Evolutionary conservation across 2,888 invertebrate species (phyloP).

Genomic region (Sarcophaga caerulescens): DNA sequence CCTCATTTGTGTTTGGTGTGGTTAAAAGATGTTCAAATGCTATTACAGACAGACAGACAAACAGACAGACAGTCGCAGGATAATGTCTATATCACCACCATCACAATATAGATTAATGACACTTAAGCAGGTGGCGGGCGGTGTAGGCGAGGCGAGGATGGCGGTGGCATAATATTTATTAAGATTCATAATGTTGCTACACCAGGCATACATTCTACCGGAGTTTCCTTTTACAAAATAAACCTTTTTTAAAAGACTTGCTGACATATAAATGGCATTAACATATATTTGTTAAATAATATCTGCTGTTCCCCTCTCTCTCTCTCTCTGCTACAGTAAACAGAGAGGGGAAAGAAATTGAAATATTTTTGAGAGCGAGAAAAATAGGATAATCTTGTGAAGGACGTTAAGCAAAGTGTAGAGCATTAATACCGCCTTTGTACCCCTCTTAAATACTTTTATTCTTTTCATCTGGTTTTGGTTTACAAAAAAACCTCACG

Average conservation of each 20-base stretch:
- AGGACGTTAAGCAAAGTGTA: constrained; percentile 4
- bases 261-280: constrained; percentile 59
- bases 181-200: constrained; percentile 50
- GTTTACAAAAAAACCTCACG: neutral
- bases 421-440: neutral
- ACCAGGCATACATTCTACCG: neutral
- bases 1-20: constrained; percentile 12
- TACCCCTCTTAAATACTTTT: constrained; percentile 7
- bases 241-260: neutral
- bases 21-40: neutral
- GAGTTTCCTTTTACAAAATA: neutral
- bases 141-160: neutral
- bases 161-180: constrained; percentile 32
- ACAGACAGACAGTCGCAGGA: constrained; percentile 4
- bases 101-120: constrained; percentile 55
- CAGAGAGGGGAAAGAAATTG: neutral
- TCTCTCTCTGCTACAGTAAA: neutral
- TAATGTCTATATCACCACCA: constrained; percentile 56
- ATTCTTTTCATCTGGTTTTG: neutral
- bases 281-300: constrained; percentile 50
- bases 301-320: neutral
- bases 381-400: constrained; percentile 2
- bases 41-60: too few species aligned
- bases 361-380: neutral
- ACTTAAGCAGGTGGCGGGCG: too few species aligned